Conservation (phyloP, 1,140 invertebrate species). For the Leptinotarsa texana region DNA sequence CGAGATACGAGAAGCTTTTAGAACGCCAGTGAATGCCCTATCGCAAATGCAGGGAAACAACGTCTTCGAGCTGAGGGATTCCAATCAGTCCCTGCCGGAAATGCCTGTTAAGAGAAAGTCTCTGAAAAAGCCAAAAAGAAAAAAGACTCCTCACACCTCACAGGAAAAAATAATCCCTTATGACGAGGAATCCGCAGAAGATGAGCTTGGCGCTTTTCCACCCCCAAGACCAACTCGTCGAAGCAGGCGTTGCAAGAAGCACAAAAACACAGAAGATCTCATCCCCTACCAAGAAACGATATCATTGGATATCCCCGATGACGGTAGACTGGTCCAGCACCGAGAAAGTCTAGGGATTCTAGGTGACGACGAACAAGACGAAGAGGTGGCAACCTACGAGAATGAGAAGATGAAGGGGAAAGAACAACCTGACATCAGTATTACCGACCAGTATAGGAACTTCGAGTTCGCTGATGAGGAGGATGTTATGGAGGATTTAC, state of each 20-base stretch:
- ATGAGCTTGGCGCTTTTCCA: slow-evolving; percentile 47
- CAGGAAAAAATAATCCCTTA: slow-evolving; percentile 45
- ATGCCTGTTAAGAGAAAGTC: slow-evolving; percentile 42
- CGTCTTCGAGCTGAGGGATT: slow-evolving; percentile 41
- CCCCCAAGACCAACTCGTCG: slow-evolving; percentile 54
- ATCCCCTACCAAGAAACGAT: slow-evolving; percentile 50
- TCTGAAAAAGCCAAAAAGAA: slow-evolving; percentile 54
- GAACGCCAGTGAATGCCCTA: slow-evolving; percentile 66
- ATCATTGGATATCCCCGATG: slow-evolving; percentile 36
- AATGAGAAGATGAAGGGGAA: slow-evolving; percentile 57
- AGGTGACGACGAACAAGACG: slow-evolving; percentile 36
- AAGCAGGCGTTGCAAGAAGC: slow-evolving; percentile 45
- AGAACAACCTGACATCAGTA: slow-evolving; percentile 57
- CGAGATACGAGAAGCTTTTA: slow-evolving; percentile 78
- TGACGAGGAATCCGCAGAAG: slow-evolving; percentile 49
- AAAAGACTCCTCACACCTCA: slow-evolving; percentile 54
- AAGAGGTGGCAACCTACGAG: slow-evolving; percentile 50
- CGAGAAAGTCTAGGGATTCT: slow-evolving; percentile 37
- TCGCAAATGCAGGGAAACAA: slow-evolving; percentile 61
- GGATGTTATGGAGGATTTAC: slow-evolving; percentile 17
- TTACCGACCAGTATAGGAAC: slow-evolving; percentile 44
- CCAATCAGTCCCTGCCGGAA: slow-evolving; percentile 47
- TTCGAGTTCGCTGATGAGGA: slow-evolving; percentile 14
- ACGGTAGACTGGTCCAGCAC: slow-evolving; percentile 31
- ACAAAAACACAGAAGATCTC: slow-evolving; percentile 38